A percentile compares a stretch with the other conserved stretches of the same genome.
Conservation (phyloP, 2,113 vertebrate species). For the Boulengeromyrus knoepffleri region DNA sequence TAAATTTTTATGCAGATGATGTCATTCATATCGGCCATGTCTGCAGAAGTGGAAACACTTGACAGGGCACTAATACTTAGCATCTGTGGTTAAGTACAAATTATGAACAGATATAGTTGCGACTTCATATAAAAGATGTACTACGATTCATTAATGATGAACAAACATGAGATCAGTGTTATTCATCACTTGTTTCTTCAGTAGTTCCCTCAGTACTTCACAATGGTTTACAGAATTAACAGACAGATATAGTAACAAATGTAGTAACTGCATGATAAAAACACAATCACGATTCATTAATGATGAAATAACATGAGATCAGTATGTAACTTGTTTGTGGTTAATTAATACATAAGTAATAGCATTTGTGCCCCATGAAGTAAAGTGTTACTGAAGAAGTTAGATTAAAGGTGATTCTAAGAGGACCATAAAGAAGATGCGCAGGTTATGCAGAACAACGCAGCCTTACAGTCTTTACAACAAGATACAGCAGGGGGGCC, state of each 20-base stretch:
- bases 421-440: too few species aligned
- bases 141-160: background rate
- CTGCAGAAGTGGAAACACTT: background rate
- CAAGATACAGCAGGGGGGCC: background rate
- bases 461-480: background rate
- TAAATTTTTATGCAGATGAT: background rate
- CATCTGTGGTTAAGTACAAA: background rate
- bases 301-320: too few species aligned
- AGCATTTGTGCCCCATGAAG: too few species aligned
- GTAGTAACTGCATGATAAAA: too few species aligned
- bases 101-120: background rate
- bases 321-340: background rate
- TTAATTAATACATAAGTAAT: background rate
- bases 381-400: too few species aligned
- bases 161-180: background rate
- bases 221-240: background rate
- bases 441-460: too few species aligned
- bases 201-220: background rate
- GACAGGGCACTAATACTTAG: background rate
- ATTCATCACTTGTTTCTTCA: background rate
- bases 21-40: background rate
- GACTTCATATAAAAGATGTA: background rate
- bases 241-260: background rate
- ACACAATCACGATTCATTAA: too few species aligned
- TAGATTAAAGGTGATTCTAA: too few species aligned